phyloP scores from a whole-genome alignment of 1,140 invertebrate genomes.

The Sitobion miscanthi region DNA sequence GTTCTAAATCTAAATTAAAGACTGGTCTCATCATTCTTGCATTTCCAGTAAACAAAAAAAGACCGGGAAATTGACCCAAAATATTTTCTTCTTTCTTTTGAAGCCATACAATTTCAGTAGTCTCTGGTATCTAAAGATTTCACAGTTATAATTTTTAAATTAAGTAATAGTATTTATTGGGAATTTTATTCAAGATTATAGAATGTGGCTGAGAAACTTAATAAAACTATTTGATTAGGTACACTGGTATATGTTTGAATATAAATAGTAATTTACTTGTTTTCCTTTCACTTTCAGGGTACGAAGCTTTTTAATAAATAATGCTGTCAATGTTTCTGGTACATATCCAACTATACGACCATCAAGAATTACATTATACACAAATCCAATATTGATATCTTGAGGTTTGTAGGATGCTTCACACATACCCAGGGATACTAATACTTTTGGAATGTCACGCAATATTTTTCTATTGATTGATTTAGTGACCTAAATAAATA shows the following conservation, averaged over 20 bases:
- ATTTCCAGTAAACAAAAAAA: slow-evolving; percentile 87
- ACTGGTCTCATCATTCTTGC: slow-evolving; percentile 95
- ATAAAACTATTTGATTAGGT: background rate
- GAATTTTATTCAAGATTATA: background rate
- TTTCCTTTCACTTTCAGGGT: slow-evolving; percentile 76
- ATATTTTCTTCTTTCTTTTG: slow-evolving; percentile 69
- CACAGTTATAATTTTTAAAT: background rate
- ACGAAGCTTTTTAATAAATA: slow-evolving; percentile 75
- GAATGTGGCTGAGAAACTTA: background rate
- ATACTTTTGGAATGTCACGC: slow-evolving; percentile 65
- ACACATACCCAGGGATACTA: slow-evolving; percentile 76
- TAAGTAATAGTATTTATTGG: background rate
- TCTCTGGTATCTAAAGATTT: slow-evolving; percentile 70
- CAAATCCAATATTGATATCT: slow-evolving; percentile 62
- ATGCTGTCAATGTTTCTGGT: slow-evolving; percentile 67
- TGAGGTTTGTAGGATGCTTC: slow-evolving; percentile 66
- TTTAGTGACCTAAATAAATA: slow-evolving; percentile 60
- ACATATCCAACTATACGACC: slow-evolving; percentile 85
- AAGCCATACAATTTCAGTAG: slow-evolving; percentile 84
- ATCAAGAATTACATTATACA: slow-evolving; percentile 71
- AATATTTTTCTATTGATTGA: slow-evolving; percentile 58
- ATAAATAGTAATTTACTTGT: slow-evolving; percentile 62
- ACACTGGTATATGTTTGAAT: background rate
- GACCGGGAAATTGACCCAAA: slow-evolving; percentile 81
- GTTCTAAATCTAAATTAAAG: slow-evolving; percentile 77